Base-by-base conservation (phyloP, 1,140 invertebrate species). In the Hyles euphorbiae region DNA sequence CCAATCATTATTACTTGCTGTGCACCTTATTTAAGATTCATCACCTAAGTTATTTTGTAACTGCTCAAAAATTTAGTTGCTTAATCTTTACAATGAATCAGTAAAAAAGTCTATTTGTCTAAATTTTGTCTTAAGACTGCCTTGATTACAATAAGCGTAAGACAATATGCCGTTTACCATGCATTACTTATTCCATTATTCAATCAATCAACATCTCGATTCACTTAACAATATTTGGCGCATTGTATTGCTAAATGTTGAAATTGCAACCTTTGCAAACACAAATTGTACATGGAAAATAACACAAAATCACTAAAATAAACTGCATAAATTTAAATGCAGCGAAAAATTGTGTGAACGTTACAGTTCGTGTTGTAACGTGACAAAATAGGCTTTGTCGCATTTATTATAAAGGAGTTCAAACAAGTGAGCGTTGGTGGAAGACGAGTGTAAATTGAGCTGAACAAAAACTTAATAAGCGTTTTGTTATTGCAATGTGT, bases 401-500 rank as follows among this genome's bases (percentile, higher is more conserved):
- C 58, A 64, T 61, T 60, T 44, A 61, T 11, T 34, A 49, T 45
- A 48, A 22, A 22, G 48, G 56, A 68, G 59, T 66, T 56, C 54
- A 56, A 62, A 67, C 34, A 53, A 57, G 63, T 72, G 70, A 84
- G 79, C 72, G 66, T 62, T 68, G 78, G 76, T 74, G 81, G 84
- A 87, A 87, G 84, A 87, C 84, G 73, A 78, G 76, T 72, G 74
- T 83, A 49, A 63, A 69, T 80, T 87, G 81, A 87, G 80, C 81
- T 79, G 79, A 68, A 58, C 58, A 64, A n/a, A 22, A 51, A 58
- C 56, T 63, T 60, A 56, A 56, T 33, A 56, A 22, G 36, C 34
- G 34, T 54, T 54, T 3, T 44, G n/a, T 36, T 57, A 65, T 58
- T 64, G 62, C 62, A 50, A 44, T 33, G 33, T 53, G 46, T 53